phyloP scores from a whole-genome alignment of 2,888 invertebrate genomes.

The Blastobasis adustella region DNA sequence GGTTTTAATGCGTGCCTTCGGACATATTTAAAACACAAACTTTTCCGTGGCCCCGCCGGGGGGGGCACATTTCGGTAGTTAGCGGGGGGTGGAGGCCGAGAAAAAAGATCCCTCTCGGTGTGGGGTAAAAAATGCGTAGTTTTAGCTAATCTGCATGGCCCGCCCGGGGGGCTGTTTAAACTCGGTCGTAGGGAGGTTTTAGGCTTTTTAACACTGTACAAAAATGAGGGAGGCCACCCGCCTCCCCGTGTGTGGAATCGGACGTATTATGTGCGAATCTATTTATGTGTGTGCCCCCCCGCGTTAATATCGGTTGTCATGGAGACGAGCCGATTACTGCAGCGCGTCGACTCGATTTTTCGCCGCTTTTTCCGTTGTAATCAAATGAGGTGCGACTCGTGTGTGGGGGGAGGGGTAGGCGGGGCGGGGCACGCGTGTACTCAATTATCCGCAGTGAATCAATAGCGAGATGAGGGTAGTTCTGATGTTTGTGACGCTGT shows the following conservation, averaged over 20 bases:
- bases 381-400: conserved; percentile 71
- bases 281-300: conserved; percentile 62
- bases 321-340: conserved; percentile 69
- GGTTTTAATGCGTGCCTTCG: conserved; percentile 68
- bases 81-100: conserved; percentile 44
- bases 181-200: conserved; percentile 46
- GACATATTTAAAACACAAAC: conserved; percentile 74
- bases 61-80: conserved; percentile 65
- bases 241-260: conserved; percentile 63
- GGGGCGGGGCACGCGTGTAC: conserved; percentile 67
- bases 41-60: conserved; percentile 47
- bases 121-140: conserved; percentile 80
- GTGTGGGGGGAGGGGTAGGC: conserved; percentile 34
- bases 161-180: conserved; percentile 34
- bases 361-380: conserved; percentile 74
- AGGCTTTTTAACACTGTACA: conserved; percentile 72
- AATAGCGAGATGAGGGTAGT: conserved; percentile 74
- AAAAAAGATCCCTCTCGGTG: conserved; percentile 48
- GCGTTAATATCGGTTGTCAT: conserved; percentile 70
- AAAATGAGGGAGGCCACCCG: conserved; percentile 54
- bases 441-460: conserved; percentile 75
- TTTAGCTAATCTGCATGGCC: conserved; percentile 78
- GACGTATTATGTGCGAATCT: conserved; percentile 70
- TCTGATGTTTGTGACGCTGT: conserved; percentile 55
- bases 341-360: conserved; percentile 70